Evolutionary conservation across 2,888 invertebrate genomes (phyloP).

Genomic region (Stictocephala bisonia): DNA sequence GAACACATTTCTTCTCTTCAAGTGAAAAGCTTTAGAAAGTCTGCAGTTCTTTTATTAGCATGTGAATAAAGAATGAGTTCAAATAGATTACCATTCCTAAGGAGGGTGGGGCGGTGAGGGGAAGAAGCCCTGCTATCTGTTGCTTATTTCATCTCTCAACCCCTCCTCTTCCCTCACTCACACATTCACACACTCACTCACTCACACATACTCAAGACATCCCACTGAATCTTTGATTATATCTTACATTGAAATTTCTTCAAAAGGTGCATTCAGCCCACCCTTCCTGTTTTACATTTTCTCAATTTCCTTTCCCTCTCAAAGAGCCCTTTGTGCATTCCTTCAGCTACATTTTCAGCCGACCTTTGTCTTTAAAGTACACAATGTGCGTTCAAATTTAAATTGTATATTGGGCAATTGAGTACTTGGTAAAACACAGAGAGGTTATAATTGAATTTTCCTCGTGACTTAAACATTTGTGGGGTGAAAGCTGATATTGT

Average conservation of each 20-base stretch:
- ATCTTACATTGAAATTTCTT: constrained; percentile 53
- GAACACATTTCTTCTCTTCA: constrained; percentile 47
- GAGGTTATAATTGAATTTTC: no score
- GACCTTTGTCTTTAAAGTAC: constrained; percentile 39
- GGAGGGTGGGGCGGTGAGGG: constrained; percentile 32
- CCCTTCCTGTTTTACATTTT: constrained; percentile 49
- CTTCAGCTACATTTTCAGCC: constrained; percentile 38
- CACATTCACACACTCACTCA: constrained; percentile 37
- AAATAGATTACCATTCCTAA: constrained; percentile 58
- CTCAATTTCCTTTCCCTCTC: constrained; percentile 47
- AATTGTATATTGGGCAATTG: no score
- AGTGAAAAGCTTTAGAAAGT: constrained; percentile 51
- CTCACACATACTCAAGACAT: constrained; percentile 44
- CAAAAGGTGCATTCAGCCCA: constrained; percentile 49
- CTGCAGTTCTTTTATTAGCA: constrained; percentile 57
- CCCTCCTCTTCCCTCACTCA: constrained; percentile 44
- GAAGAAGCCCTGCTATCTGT: constrained; percentile 40
- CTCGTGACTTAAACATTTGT: no score
- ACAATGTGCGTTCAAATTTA: constrained; percentile 5
- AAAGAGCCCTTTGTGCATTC: constrained; percentile 35
- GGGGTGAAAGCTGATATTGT: no score
- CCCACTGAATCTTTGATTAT: constrained; percentile 56
- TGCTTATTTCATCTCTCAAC: constrained; percentile 47
- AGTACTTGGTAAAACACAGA: no score
- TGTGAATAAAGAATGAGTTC: constrained; percentile 59